phyloP scores from a whole-genome alignment of 2,797 vertebrate species.

The Spea hammondii region DNA sequence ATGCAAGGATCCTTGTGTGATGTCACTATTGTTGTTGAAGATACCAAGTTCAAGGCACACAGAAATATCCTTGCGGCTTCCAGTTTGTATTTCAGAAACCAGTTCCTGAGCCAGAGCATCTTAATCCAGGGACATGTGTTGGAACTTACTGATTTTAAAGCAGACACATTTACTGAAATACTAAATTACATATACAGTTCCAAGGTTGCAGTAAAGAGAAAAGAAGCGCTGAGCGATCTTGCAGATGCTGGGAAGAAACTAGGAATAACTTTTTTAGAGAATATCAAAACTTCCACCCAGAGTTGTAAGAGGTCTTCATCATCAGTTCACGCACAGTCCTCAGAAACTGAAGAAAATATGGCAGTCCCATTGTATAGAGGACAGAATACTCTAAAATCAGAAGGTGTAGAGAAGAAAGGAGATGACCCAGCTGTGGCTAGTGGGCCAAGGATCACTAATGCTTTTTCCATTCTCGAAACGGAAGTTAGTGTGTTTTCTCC shows the following conservation, averaged over 20 bases:
- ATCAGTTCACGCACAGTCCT: slow-evolving; percentile 38
- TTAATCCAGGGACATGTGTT: slow-evolving; percentile 86
- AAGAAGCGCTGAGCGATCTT: slow-evolving; percentile 80
- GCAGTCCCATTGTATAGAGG: slow-evolving; percentile 62
- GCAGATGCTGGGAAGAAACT: slow-evolving; percentile 90
- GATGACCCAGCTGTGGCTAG: slow-evolving; percentile 81
- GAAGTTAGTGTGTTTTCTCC: slow-evolving; percentile 86
- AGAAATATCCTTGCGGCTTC: slow-evolving; percentile 95
- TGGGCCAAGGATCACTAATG: slow-evolving; percentile 95
- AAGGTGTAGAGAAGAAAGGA: slow-evolving; percentile 72
- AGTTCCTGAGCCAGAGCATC: slow-evolving; percentile 81
- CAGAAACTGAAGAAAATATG: slow-evolving; percentile 58
- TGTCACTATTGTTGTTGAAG: slow-evolving; percentile 96
- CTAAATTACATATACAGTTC: slow-evolving; percentile 97
- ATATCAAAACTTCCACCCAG: slow-evolving; percentile 73
- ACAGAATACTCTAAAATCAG: slow-evolving; percentile 74
- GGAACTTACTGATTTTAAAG: slow-evolving; percentile 92
- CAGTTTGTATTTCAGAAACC: slow-evolving; percentile 92
- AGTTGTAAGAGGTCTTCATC: slow-evolving; percentile 59
- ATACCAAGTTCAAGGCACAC: slow-evolving; percentile 96
- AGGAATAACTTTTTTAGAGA: slow-evolving; percentile 96
- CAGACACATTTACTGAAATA: slow-evolving; percentile 94
- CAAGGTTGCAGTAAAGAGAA: slow-evolving; percentile 77
- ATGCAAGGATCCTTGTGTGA: slow-evolving; percentile 92
- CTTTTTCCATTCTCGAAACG: slow-evolving; percentile 93